phyloP scores from a whole-genome alignment of 1,140 invertebrate genomes.

The Penaeus indicus region DNA sequence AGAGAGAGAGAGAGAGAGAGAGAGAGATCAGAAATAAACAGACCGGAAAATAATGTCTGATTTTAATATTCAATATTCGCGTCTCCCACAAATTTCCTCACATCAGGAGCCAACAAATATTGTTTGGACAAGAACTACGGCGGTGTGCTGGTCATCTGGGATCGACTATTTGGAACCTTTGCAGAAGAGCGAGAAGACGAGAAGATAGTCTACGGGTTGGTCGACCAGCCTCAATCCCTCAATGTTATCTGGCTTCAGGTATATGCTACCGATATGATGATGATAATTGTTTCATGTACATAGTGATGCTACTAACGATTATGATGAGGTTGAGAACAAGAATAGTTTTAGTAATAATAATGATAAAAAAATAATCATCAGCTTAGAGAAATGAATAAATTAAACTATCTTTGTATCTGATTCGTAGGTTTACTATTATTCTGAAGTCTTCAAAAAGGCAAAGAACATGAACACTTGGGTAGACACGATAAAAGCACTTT shows the following conservation, averaged over 20 bases:
- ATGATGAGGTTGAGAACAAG: too few relatives aligned
- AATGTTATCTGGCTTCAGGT: conserved; percentile 74
- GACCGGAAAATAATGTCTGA: too few relatives aligned
- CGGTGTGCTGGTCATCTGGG: conserved; percentile 77
- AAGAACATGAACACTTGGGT: conserved; percentile 67
- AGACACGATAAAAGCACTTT: conserved; percentile 69
- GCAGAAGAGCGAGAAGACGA: conserved; percentile 71
- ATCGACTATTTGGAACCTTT: conserved; percentile 74
- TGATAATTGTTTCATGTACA: neutral
- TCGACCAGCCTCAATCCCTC: conserved; percentile 73
- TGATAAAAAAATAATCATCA: too few relatives aligned
- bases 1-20: too few relatives aligned
- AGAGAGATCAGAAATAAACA: too few relatives aligned
- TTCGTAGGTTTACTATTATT: conserved; percentile 68
- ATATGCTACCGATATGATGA: conserved; percentile 17
- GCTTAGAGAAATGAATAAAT: too few relatives aligned
- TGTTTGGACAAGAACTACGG: conserved; percentile 79
- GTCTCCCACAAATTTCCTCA: too few relatives aligned
- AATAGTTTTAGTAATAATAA: too few relatives aligned
- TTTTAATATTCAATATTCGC: too few relatives aligned
- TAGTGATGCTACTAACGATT: neutral
- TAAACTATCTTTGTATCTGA: too few relatives aligned
- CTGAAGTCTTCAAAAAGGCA: conserved; percentile 69
- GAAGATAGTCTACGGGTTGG: conserved; percentile 74
- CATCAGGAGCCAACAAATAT: conserved; percentile 73